Evolutionary conservation across 1,140 invertebrate species (phyloP).

Genomic region (Akabosia matsudoensis): DNA sequence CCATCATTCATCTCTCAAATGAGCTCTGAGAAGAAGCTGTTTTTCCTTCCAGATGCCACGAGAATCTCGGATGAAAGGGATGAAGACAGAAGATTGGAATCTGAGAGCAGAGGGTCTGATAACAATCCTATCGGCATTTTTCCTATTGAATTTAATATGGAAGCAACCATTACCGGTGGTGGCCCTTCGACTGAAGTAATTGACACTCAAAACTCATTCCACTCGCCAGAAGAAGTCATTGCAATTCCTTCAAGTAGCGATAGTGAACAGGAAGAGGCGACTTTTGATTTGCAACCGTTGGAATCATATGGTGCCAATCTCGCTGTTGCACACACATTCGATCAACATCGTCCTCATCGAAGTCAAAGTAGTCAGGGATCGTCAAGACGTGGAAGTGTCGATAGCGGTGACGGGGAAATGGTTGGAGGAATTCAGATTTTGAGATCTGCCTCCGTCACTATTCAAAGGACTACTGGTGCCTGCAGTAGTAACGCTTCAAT

Average conservation of each 20-base stretch:
- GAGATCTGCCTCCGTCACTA: neutral
- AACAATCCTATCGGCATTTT: no score
- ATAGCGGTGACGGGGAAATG: neutral
- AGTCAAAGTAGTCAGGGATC: neutral
- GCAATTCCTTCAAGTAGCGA: neutral
- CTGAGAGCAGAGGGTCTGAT: neutral
- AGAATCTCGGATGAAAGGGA: neutral
- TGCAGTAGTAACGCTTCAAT: neutral
- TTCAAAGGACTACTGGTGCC: neutral
- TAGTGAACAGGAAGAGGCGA: neutral
- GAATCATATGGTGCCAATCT: no score
- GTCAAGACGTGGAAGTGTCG: neutral
- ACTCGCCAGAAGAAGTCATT: neutral
- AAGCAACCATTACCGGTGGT: no score
- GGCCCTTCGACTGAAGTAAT: no score
- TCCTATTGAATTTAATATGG: no score
- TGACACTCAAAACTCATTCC: no score
- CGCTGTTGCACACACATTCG: no score
- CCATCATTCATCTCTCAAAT: neutral
- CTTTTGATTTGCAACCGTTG: neutral
- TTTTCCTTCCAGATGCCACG: slow-evolving; percentile 5
- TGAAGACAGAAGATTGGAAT: neutral
- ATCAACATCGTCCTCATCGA: neutral
- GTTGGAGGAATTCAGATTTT: slow-evolving; percentile 7
- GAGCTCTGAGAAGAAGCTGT: slow-evolving; percentile 11